These are phyloP conservation scores for Linepithema humile DNA, from an alignment of 1,140 invertebrate species.

Conservation along the genomic window DNA sequence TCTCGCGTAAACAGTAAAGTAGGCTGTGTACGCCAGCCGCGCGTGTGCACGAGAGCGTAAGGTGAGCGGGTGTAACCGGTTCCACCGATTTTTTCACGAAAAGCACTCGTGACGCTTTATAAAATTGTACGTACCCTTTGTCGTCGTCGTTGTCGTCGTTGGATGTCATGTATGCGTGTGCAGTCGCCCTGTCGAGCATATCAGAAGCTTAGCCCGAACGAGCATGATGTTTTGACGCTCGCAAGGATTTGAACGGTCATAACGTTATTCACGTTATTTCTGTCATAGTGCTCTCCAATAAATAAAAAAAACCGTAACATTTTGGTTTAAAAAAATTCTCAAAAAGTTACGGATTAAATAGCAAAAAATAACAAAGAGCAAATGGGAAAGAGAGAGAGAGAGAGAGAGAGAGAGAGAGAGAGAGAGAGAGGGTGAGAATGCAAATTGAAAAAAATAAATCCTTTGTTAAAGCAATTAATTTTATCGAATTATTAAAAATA, in stretches of 20 bases:
- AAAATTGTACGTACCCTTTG: slow-evolving; percentile 72
- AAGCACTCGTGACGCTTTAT: slow-evolving; percentile 70
- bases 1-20: slow-evolving; percentile 60
- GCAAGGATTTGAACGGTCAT: background rate
- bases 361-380: too few relatives aligned
- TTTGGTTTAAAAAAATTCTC: background rate
- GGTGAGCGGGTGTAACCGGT: slow-evolving; percentile 72
- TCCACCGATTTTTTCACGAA: slow-evolving; percentile 74
- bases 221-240: background rate
- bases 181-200: too few relatives aligned
- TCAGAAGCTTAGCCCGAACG: background rate
- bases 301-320: background rate
- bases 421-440: too few relatives aligned
- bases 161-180: slow-evolving; percentile 1
- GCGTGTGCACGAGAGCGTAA: slow-evolving; percentile 55
- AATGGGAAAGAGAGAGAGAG: too few relatives aligned
- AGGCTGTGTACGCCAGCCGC: slow-evolving; percentile 39
- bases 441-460: too few relatives aligned
- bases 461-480: too few relatives aligned
- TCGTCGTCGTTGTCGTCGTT: slow-evolving; percentile 51
- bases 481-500: too few relatives aligned
- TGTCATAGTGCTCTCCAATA: background rate
- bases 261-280: slow-evolving; percentile 4
- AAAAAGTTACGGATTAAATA: too few relatives aligned
- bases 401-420: too few relatives aligned